Percentiles rank a stretch among this genome's conserved stretches.
Evolutionary conservation across 2,888 invertebrate genomes (phyloP).

Genomic region (Dorcus hopei): DNA sequence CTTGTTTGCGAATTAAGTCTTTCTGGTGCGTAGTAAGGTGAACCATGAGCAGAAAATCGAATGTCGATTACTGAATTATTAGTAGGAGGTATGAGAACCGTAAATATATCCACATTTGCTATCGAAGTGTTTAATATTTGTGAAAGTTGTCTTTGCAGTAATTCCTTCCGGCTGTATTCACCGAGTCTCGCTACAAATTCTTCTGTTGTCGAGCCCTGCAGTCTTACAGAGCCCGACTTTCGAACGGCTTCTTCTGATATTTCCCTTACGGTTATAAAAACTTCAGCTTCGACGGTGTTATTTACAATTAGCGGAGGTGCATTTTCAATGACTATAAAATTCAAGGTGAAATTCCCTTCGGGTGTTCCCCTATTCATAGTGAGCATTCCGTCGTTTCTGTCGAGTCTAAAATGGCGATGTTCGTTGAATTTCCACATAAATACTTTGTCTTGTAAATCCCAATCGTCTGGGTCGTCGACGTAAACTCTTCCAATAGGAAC

Average conservation of each 20-base stretch:
- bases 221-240: conserved; percentile 88
- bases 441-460: conserved; percentile 90
- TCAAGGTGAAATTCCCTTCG: conserved; percentile 71
- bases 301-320: conserved; percentile 55
- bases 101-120: conserved; percentile 90
- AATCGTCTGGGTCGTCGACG: conserved; percentile 93
- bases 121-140: conserved; percentile 72
- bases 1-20: conserved; percentile 83
- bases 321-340: conserved; percentile 72
- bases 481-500: conserved; percentile 88
- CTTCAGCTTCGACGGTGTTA: conserved; percentile 77
- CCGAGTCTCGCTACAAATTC: conserved; percentile 69
- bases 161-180: conserved; percentile 69
- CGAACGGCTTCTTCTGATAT: conserved; percentile 89
- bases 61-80: conserved; percentile 75
- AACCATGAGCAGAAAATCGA: conserved; percentile 89
- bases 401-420: conserved; percentile 63
- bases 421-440: conserved; percentile 69
- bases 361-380: conserved; percentile 76
- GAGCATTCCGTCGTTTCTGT: conserved; percentile 79
- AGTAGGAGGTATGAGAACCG: conserved; percentile 69
- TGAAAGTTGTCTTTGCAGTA: conserved; percentile 59
- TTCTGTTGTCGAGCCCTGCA: conserved; percentile 77
- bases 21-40: conserved; percentile 87
- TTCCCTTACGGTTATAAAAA: conserved; percentile 81